Evolutionary conservation across 2,888 invertebrate species (phyloP).

Genomic region (Periphyllus acericola): DNA sequence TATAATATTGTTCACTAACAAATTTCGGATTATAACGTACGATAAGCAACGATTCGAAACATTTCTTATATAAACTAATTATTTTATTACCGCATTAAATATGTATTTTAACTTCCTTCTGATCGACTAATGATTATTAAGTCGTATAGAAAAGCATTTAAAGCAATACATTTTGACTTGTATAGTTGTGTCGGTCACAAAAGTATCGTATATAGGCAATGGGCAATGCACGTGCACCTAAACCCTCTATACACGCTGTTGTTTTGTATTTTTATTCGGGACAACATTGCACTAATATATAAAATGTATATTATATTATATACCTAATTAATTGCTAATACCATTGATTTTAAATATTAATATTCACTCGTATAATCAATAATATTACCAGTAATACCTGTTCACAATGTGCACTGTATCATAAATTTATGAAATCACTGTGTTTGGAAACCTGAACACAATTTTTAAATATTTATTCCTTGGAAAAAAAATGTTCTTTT

Average conservation of each 20-base stretch:
- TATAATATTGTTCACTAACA: not conserved
- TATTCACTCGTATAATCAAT: no score
- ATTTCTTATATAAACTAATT: slow-evolving; percentile 46
- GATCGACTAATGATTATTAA: slow-evolving; percentile 14
- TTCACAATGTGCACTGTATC: no score
- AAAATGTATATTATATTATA: no score
- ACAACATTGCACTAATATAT: no score
- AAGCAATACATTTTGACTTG: no score
- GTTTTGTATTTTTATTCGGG: not conserved
- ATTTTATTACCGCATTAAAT: slow-evolving; percentile 18
- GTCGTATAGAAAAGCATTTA: not conserved
- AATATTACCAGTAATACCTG: no score
- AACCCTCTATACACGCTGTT: not conserved
- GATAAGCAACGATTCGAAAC: slow-evolving; percentile 27
- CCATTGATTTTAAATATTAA: no score
- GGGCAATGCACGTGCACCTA: not conserved
- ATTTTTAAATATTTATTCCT: no score
- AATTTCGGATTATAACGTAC: slow-evolving; percentile 29
- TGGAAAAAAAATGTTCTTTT: no score
- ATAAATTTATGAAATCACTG: no score
- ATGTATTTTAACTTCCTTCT: not conserved
- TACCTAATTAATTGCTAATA: no score
- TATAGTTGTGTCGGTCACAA: slow-evolving; percentile 30
- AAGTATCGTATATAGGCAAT: not conserved
- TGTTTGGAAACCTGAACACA: no score